Percentiles rank a stretch among this genome's conserved stretches.
Evolutionary conservation across 2,113 vertebrate genomes (phyloP).

Genomic region (Rhea americana): DNA sequence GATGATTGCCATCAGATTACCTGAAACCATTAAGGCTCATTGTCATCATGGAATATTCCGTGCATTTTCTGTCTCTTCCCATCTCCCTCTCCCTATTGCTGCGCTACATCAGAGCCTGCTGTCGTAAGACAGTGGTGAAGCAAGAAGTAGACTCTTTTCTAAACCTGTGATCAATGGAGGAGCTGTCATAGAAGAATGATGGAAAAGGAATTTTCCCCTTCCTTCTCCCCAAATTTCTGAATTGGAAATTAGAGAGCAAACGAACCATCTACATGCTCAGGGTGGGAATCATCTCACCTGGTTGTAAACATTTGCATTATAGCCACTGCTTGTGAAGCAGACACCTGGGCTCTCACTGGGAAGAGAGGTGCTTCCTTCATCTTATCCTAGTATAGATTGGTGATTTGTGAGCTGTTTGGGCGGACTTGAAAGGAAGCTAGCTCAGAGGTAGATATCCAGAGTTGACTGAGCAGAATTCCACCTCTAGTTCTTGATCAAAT

Average conservation of each 20-base stretch:
- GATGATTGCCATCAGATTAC: not conserved
- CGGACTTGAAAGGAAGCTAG: not conserved
- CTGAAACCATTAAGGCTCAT: too few relatives aligned
- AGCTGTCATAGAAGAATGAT: not conserved
- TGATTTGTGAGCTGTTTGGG: not conserved
- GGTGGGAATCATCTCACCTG: fast-evolving
- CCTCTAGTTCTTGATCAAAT: not conserved
- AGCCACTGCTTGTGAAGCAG: not conserved
- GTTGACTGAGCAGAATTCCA: not conserved
- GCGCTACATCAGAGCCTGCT: not conserved
- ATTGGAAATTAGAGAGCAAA: not conserved
- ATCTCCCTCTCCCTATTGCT: not conserved
- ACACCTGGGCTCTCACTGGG: not conserved
- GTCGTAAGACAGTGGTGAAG: not conserved
- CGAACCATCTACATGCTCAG: fast-evolving
- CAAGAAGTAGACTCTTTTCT: not conserved
- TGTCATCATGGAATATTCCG: not conserved
- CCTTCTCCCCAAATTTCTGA: not conserved
- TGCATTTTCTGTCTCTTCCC: not conserved
- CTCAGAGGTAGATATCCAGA: not conserved
- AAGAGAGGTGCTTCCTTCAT: not conserved
- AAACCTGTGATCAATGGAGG: not conserved
- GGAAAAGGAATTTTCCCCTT: not conserved
- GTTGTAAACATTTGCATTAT: not conserved
- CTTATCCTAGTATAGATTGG: not conserved